These are phyloP conservation scores for Aleadryas rufinucha DNA, from an alignment of 2,113 vertebrate genomes.

Conservation along the genomic window DNA sequence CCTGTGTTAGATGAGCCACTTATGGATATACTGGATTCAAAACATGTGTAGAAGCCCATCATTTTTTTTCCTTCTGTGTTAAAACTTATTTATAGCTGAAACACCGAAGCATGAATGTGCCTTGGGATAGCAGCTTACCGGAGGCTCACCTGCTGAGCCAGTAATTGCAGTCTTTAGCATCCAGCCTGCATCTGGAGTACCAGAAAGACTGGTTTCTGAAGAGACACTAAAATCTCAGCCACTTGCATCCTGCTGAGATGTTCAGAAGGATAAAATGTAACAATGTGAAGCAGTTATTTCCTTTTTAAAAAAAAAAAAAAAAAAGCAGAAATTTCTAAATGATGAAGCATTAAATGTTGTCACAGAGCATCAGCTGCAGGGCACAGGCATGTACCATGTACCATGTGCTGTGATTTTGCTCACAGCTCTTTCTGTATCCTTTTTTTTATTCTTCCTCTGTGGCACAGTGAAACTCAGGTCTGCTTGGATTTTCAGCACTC, in stretches of 20 bases:
- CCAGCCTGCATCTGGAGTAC: not conserved
- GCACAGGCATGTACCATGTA: not conserved
- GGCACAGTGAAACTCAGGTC: not conserved
- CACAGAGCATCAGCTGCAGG: not conserved
- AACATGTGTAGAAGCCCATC: not conserved
- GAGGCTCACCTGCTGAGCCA: not conserved
- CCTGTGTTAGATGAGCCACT: not conserved
- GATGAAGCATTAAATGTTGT: not conserved
- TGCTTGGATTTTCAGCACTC: not conserved
- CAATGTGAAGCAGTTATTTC: not conserved
- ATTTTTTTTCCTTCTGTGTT: not conserved
- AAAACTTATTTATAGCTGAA: not conserved
- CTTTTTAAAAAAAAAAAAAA: not conserved
- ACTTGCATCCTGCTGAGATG: not conserved
- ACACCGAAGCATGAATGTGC: not conserved
- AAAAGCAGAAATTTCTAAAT: not conserved
- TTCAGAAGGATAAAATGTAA: not conserved
- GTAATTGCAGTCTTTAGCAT: not conserved
- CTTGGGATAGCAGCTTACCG: not conserved
- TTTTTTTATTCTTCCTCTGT: not conserved
- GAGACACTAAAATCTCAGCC: not conserved
- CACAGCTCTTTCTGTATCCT: not conserved
- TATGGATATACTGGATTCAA: not conserved
- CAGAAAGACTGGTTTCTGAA: not conserved
- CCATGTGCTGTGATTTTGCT: not conserved